Evolutionary conservation across 1,140 invertebrate species (phyloP).

Genomic region (Chymomyza costata): DNA sequence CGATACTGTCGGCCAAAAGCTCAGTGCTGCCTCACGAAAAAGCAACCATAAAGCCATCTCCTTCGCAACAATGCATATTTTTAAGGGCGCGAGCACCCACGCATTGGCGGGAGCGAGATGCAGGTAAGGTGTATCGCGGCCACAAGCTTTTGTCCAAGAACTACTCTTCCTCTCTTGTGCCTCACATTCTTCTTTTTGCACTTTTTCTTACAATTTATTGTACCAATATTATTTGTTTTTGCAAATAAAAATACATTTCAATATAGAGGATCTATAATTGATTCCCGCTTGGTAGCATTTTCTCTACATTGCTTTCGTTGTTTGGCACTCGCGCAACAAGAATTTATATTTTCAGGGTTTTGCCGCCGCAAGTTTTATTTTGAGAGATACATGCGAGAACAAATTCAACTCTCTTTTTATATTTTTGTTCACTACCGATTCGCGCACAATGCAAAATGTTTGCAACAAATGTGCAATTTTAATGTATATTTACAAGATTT

Average conservation of each 20-base stretch:
- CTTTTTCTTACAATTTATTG: conserved; percentile 63
- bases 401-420: conserved; percentile 18
- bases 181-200: conserved; percentile 56
- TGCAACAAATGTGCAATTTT: conserved; percentile 56
- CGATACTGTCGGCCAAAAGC: conserved; percentile 28
- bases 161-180: conserved; percentile 32
- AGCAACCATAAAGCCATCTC: conserved; percentile 44
- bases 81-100: conserved; percentile 55
- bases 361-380: conserved; percentile 42
- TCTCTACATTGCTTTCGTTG: conserved; percentile 31
- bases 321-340: conserved; percentile 48
- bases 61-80: conserved; percentile 39
- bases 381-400: conserved; percentile 51
- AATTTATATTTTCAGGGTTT: conserved; percentile 54
- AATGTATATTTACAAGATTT: conserved; percentile 66
- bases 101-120: conserved; percentile 48
- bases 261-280: no score
- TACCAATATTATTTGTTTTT: conserved; percentile 62
- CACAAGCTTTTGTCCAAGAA: conserved; percentile 46
- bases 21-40: conserved; percentile 28
- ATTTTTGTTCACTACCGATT: conserved; percentile 46
- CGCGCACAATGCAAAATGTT: conserved; percentile 47
- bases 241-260: conserved; percentile 32
- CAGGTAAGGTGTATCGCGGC: conserved; percentile 49
- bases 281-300: conserved; percentile 22